These are phyloP conservation scores for Standfussiana lucernea DNA, from an alignment of 2,888 invertebrate species.

Conservation along the genomic window DNA sequence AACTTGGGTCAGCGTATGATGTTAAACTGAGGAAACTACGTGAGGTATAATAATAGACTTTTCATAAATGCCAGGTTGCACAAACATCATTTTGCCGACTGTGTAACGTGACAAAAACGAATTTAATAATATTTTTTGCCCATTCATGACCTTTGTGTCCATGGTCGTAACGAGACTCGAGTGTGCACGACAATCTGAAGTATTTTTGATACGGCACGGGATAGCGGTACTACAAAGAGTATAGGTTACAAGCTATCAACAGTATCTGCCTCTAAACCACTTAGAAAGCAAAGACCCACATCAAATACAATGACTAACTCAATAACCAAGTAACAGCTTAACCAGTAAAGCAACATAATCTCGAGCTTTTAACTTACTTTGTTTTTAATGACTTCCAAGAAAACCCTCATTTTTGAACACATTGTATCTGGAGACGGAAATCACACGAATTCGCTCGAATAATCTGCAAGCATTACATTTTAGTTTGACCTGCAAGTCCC, in stretches of 20 bases:
- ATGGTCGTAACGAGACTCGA: background rate
- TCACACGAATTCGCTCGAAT: constrained; percentile 50
- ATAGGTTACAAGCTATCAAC: background rate
- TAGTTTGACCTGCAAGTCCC: constrained; percentile 56
- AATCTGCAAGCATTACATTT: constrained; percentile 58
- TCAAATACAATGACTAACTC: constrained; percentile 28
- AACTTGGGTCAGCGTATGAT: background rate
- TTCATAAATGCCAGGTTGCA: background rate
- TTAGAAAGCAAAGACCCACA: constrained; percentile 10
- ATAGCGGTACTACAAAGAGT: background rate
- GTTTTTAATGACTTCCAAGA: constrained; percentile 57
- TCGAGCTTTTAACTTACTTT: constrained; percentile 47
- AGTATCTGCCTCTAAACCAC: background rate
- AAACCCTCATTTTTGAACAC: constrained; percentile 35
- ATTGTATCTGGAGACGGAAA: constrained; percentile 49
- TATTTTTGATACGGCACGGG: background rate
- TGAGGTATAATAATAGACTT: background rate
- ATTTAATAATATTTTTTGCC: background rate
- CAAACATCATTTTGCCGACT: background rate
- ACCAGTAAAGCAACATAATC: constrained; percentile 45
- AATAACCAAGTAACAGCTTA: constrained; percentile 18
- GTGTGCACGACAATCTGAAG: background rate
- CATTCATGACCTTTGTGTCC: background rate
- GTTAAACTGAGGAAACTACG: too few species aligned
- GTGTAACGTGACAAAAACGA: background rate